Evolutionary conservation across 2,888 invertebrate genomes (phyloP).

Genomic region (Erannis defoliaria): DNA sequence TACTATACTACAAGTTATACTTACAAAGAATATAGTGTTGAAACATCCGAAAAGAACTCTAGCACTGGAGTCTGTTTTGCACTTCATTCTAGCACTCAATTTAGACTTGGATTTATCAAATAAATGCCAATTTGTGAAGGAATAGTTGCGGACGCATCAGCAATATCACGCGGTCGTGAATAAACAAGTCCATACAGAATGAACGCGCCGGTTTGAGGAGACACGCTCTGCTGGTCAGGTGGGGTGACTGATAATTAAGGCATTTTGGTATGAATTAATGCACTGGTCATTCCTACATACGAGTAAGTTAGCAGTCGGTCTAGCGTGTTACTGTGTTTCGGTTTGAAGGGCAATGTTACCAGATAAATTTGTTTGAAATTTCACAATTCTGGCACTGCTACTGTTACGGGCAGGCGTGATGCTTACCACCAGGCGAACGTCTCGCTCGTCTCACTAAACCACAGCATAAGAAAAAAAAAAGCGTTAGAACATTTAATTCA

Average conservation of each 20-base stretch:
- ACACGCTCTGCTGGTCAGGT: conserved; percentile 84
- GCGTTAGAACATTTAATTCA: not conserved
- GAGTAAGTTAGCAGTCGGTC: conserved; percentile 19
- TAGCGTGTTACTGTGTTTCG: too few species aligned
- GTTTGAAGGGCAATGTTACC: too few species aligned
- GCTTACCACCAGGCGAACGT: too few species aligned
- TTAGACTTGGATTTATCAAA: conserved; percentile 33
- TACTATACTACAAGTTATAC: conserved; percentile 53
- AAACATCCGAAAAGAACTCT: conserved; percentile 89
- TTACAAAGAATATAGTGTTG: conserved; percentile 89
- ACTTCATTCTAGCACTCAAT: conserved; percentile 59
- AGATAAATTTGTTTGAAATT: too few species aligned
- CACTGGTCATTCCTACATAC: conserved; percentile 60
- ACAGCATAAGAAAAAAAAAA: too few species aligned
- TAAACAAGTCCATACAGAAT: conserved; percentile 74
- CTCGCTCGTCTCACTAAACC: too few species aligned
- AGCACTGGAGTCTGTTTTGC: conserved; percentile 82
- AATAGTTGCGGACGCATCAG: conserved; percentile 44
- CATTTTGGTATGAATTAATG: conserved; percentile 82
- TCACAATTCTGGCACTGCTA: too few species aligned
- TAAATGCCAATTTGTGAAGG: not conserved
- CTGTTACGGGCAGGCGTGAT: too few species aligned
- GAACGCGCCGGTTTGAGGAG: conserved; percentile 84
- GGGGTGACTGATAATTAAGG: conserved; percentile 87
- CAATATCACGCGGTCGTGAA: conserved; percentile 68